Evolutionary conservation across 2,113 vertebrate genomes (phyloP).

Genomic region (Centrocercus urophasianus): DNA sequence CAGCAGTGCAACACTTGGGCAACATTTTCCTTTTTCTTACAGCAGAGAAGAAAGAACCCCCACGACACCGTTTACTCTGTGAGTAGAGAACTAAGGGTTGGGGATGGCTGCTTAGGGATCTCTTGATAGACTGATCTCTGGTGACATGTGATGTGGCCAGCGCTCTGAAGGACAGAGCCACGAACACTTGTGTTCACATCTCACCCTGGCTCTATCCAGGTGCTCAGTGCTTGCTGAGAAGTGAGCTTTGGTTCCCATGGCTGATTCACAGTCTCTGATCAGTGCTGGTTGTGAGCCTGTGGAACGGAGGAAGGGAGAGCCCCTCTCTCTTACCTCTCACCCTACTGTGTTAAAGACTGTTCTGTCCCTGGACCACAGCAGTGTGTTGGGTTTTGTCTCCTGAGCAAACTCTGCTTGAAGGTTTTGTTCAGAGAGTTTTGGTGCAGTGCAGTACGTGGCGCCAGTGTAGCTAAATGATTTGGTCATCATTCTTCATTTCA

Average conservation of each 20-base stretch:
- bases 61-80: constrained; percentile 79
- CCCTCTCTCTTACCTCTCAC: not conserved
- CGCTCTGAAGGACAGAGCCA: not conserved
- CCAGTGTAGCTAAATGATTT: not conserved
- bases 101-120: not conserved
- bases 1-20: rapidly evolving
- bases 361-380: not conserved
- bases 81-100: constrained; percentile 36
- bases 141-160: not conserved
- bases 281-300: not conserved
- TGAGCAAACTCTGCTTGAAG: not conserved
- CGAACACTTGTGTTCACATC: not conserved
- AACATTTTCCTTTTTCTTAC: constrained; percentile 29
- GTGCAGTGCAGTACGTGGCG: not conserved
- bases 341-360: not conserved
- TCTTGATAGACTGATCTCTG: not conserved
- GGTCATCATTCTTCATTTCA: not conserved
- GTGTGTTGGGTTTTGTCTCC: not conserved
- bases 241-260: not conserved
- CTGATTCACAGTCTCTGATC: not conserved
- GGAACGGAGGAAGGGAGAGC: not conserved
- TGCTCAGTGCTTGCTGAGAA: not conserved
- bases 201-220: not conserved
- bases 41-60: constrained; percentile 74
- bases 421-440: not conserved